Evolutionary conservation across 1,140 invertebrate genomes (phyloP).

Genomic region (Psix sp.): DNA sequence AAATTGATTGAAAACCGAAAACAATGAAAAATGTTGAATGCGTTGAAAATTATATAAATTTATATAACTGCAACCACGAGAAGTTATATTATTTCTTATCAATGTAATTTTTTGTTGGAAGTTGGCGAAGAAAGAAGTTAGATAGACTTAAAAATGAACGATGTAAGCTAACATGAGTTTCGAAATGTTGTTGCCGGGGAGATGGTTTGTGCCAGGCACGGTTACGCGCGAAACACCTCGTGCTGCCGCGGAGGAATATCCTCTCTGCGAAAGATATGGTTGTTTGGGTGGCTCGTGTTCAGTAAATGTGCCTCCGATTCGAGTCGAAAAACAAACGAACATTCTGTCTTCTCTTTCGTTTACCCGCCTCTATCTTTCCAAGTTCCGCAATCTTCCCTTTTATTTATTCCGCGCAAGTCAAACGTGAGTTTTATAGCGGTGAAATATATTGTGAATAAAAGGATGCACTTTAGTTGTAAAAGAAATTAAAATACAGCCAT

Average conservation of each 20-base stretch:
- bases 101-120: too few relatives aligned
- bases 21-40: too few relatives aligned
- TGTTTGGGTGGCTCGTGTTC: slow-evolving; percentile 48
- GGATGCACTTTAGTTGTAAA: slow-evolving; percentile 41
- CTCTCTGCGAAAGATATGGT: slow-evolving; percentile 27
- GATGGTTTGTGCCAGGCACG: slow-evolving; percentile 46
- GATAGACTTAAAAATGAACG: slow-evolving; percentile 4
- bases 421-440: slow-evolving; percentile 43
- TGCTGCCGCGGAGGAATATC: slow-evolving; percentile 27
- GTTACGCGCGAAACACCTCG: slow-evolving; percentile 38
- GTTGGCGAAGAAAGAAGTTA: too few relatives aligned
- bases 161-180: slow-evolving; percentile 38
- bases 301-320: slow-evolving; percentile 47
- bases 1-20: too few relatives aligned
- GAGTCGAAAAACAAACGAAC: slow-evolving; percentile 44
- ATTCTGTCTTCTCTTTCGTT: slow-evolving; percentile 41
- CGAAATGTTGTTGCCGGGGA: slow-evolving; percentile 19
- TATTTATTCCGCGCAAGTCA: slow-evolving; percentile 46
- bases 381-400: slow-evolving; percentile 30
- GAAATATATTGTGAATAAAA: slow-evolving; percentile 46
- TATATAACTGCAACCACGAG: too few relatives aligned
- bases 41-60: too few relatives aligned
- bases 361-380: slow-evolving; percentile 13
- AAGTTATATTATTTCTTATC: too few relatives aligned
- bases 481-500: slow-evolving; percentile 51